These are phyloP conservation scores for Falco cherrug DNA, from an alignment of 2,797 vertebrate genomes.

Conservation along the genomic window DNA sequence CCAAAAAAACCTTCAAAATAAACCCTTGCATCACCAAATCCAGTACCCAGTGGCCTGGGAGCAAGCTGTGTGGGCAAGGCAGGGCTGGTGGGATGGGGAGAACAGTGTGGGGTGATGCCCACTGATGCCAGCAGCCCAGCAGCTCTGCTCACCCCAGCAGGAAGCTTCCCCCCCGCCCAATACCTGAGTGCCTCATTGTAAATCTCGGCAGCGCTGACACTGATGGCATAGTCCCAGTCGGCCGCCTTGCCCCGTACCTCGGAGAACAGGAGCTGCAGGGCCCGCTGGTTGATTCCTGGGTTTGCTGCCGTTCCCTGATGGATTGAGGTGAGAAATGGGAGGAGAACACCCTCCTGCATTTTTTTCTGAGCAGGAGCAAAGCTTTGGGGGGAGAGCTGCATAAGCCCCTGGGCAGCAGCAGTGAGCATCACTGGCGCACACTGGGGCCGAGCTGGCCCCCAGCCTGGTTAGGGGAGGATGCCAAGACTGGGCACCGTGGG, in stretches of 20 bases:
- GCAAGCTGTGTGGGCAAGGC: neutral
- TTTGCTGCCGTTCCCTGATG: conserved; percentile 83
- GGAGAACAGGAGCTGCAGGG: conserved; percentile 89
- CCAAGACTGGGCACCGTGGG: rapidly evolving
- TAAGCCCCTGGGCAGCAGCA: neutral
- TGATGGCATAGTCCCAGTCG: conserved; percentile 92
- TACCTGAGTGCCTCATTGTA: conserved; percentile 95
- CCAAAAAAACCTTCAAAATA: neutral
- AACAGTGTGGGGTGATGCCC: neutral
- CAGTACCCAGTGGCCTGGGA: rapidly evolving
- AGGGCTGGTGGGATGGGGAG: neutral
- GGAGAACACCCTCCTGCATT: neutral
- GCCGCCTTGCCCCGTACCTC: conserved; percentile 87
- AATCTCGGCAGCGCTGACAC: conserved; percentile 91
- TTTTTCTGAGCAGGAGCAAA: neutral
- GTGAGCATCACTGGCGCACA: neutral
- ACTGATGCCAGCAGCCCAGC: rapidly evolving
- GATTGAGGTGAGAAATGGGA: neutral
- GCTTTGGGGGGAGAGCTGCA: too few species aligned
- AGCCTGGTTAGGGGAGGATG: neutral
- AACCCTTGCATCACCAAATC: neutral
- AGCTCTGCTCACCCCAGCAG: rapidly evolving
- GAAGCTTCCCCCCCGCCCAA: rapidly evolving
- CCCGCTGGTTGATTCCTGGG: conserved; percentile 95
- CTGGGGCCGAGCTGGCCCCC: rapidly evolving